A percentile compares a stretch with the other conserved stretches of the same genome.
phyloP scores from a whole-genome alignment of 2,797 vertebrate species.

The Etheostoma perlongum region DNA sequence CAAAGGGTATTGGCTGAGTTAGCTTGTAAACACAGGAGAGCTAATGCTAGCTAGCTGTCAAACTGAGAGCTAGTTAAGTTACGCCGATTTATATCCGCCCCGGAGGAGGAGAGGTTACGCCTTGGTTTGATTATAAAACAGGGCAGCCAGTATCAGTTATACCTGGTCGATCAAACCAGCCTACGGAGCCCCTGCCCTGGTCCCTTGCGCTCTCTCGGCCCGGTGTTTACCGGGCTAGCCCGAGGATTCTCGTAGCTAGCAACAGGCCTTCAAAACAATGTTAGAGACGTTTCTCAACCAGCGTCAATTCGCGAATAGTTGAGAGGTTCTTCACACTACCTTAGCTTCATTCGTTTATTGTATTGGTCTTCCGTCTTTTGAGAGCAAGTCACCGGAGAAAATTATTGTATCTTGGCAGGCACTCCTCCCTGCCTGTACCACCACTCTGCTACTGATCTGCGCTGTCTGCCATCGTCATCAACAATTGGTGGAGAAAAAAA shows the following conservation, averaged over 20 bases:
- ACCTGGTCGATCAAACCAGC: neutral
- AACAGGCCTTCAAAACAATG: slow-evolving; percentile 83
- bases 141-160: slow-evolving; percentile 8
- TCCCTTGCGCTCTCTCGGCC: slow-evolving; percentile 61
- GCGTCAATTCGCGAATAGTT: neutral
- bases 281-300: slow-evolving; percentile 11
- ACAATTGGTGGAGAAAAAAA: slow-evolving; percentile 33
- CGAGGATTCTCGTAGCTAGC: slow-evolving; percentile 79
- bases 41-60: slow-evolving; percentile 66
- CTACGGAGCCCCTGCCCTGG: slow-evolving; percentile 34
- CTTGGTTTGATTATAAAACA: neutral
- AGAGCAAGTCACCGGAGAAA: slow-evolving; percentile 7
- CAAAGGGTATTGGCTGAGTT: slow-evolving; percentile 25
- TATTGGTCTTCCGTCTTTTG: slow-evolving; percentile 21
- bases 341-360: neutral
- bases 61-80: slow-evolving; percentile 3
- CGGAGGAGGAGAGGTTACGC: slow-evolving; percentile 1
- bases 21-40: slow-evolving; percentile 69
- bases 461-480: slow-evolving; percentile 82
- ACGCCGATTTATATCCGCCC: slow-evolving; percentile 21
- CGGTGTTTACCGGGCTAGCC: slow-evolving; percentile 68
- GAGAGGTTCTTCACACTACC: neutral
- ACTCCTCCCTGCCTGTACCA: slow-evolving; percentile 60
- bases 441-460: slow-evolving; percentile 50
- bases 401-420: slow-evolving; percentile 37